Base-by-base conservation (phyloP, 92 coral and sea anemone genomes). In the Pocillopora grandis region DNA sequence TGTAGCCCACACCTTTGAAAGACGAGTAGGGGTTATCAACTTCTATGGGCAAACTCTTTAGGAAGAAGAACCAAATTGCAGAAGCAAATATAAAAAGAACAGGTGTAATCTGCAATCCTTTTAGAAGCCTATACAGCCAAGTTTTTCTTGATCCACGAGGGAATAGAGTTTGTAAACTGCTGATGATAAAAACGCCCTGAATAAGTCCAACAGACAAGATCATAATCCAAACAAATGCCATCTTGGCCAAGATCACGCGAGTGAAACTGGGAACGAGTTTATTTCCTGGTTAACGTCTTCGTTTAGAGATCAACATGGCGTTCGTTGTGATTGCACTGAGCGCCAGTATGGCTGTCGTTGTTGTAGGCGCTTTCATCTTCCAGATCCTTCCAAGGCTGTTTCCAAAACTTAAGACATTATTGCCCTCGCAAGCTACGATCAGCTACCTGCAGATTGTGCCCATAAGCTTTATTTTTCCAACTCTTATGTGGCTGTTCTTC, bases 211-310 rank as follows among this genome's bases (percentile, higher is more conserved):
- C 98, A 37, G 91, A 86, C 13, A 88, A 86, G 60, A 90, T 93
- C n/a, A 96, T 84, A 23, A 94, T 70, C 92, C 93, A 86, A 68
- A 96, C 98, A 69, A 96, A 87, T 91, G 99, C 99, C 99, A 96
- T 96, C 64, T 96, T 90, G 82, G 9, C 64, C 3, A 3, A 36
- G 56, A 36, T 37, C 57, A 37, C 57, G 57, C 55, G 20, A 23
- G 19, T 65, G 21, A 18, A 12, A 64, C 76, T 80, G 84, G 84
- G 62, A 56, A 55, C 76, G 76, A 73, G 72, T 18, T 62, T 16
- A 62, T 15, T 62, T 18, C 23, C 83, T 78, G 83, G 83, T 65
- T 36, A 78, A 59, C 5, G 4, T 13, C 10, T 9, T n/a, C n/a
- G 31, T 62, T 55, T 56, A n/a, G 27, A 1, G 67, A 52, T 80